Conservation (phyloP, 2,888 invertebrate species). For the Mechanitis mazaeus region DNA sequence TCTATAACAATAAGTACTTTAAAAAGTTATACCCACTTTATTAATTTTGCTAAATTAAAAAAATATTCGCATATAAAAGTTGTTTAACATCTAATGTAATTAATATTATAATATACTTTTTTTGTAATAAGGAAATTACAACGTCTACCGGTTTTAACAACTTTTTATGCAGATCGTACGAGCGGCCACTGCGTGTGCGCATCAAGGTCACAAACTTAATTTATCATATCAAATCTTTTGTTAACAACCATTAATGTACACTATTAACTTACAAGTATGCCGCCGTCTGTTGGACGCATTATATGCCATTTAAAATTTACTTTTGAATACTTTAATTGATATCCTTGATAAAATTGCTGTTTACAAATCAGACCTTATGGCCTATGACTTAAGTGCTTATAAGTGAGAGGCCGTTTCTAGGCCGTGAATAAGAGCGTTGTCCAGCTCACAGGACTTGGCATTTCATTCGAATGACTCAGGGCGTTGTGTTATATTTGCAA, state of each 20-base stretch:
- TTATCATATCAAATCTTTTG: constrained; percentile 14
- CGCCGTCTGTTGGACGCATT: constrained; percentile 1
- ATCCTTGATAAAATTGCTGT: constrained; percentile 21
- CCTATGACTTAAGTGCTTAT: constrained; percentile 15
- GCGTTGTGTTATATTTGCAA: constrained; percentile 17
- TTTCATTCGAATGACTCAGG: constrained; percentile 29
- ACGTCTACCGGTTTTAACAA: not conserved
- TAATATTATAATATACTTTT: not conserved
- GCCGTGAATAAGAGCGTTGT: constrained; percentile 28
- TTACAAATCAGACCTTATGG: constrained; percentile 20
- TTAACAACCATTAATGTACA: constrained; percentile 5
- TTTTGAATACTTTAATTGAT: not conserved
- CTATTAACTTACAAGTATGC: not conserved
- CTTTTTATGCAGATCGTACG: not conserved
- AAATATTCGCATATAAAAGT: constrained; percentile 1
- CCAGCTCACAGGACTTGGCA: constrained; percentile 24
- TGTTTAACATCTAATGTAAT: not conserved
- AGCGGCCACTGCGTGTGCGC: constrained; percentile 3
- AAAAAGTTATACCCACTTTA: too few species aligned
- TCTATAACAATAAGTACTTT: constrained; percentile 20
- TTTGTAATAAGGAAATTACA: not conserved
- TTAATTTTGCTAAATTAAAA: not conserved
- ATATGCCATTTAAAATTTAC: constrained; percentile 15
- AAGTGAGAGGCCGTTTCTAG: constrained; percentile 30
- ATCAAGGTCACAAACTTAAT: constrained; percentile 13